Evolutionary conservation across 2,888 invertebrate species (phyloP), one percentile per base, ranked within the genome.

Genomic region (Boloria selene): DNA sequence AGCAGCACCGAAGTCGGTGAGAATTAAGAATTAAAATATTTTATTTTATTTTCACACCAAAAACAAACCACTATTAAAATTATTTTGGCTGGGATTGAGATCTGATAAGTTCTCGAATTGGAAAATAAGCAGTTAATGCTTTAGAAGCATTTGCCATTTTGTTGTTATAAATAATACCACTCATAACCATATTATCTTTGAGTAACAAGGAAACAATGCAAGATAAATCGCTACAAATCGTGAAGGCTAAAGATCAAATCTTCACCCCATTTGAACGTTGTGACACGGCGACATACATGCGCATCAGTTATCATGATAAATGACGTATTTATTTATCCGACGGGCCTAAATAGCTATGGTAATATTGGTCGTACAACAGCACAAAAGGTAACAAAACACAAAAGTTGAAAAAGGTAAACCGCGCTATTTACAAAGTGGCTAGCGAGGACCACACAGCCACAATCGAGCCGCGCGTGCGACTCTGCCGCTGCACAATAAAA

Each of bases 321-420:
- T 92, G 90, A 88, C 89, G 84, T 92, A 91, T 92, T 92, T 92
- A 91, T 92, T 91, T 92, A 92, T 91, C 88, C 88, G 88, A 87
- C 87, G 88, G 90, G 85, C 89, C 87, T 92, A 91, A 92, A 92
- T 92, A 90, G 91, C 91, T 91, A 90, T 91, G 91, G 92, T 91
- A 92, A 91, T 92, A 92, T 92, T 91, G 89, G 90, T 87, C 87
- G 88, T 92, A 92, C 90, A 90, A 91, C 87, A 89, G 90, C 90
- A 91, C 92, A 92, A 92, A 92, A 92, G 91, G 92, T 91, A 91
- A 92, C 92, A 92, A 92, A 92, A 92, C 92, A 92, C 90, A 91
- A 90, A 90, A 90, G 91, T 92, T 88, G 91, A 91, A 92, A 91
- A 92, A 92, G 91, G 91, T 90, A 91, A 91, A 92, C 91, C 92